Evolutionary conservation across 2,113 vertebrate genomes (phyloP).

Genomic region (Cichladusa arquata): DNA sequence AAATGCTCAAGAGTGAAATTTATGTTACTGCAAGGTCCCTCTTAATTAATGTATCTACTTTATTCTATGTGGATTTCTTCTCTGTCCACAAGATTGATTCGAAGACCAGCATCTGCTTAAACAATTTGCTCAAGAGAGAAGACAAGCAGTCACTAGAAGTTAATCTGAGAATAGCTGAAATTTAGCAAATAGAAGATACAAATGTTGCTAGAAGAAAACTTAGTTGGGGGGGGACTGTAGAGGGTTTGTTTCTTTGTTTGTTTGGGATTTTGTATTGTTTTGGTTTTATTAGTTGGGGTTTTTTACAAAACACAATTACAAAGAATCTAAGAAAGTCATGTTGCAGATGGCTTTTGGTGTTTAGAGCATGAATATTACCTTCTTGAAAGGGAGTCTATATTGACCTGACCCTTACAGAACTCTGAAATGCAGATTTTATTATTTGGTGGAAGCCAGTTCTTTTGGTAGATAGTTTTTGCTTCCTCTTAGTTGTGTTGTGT

Average conservation of each 20-base stretch:
- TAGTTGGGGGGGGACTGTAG: neutral
- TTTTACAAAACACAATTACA: neutral
- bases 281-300: fast-evolving
- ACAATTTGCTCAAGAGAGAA: neutral
- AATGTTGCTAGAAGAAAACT: neutral
- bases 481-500: neutral
- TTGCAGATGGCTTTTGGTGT: neutral
- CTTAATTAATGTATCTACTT: slow-evolving; percentile 41
- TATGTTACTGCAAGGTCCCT: neutral
- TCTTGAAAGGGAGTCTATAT: neutral
- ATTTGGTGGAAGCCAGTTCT: neutral
- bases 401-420: neutral
- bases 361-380: neutral
- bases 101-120: neutral
- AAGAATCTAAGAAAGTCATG: neutral
- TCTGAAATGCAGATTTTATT: neutral
- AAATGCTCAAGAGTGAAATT: neutral
- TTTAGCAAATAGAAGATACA: neutral
- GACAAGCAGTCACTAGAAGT: neutral
- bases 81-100: neutral
- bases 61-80: slow-evolving; percentile 3
- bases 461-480: fast-evolving
- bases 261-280: neutral
- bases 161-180: neutral
- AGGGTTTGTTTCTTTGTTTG: neutral